Evolutionary conservation across 2,888 invertebrate species (phyloP), one percentile per base, ranked within the genome.

Genomic region (Caenorhabditis doughertyi): DNA sequence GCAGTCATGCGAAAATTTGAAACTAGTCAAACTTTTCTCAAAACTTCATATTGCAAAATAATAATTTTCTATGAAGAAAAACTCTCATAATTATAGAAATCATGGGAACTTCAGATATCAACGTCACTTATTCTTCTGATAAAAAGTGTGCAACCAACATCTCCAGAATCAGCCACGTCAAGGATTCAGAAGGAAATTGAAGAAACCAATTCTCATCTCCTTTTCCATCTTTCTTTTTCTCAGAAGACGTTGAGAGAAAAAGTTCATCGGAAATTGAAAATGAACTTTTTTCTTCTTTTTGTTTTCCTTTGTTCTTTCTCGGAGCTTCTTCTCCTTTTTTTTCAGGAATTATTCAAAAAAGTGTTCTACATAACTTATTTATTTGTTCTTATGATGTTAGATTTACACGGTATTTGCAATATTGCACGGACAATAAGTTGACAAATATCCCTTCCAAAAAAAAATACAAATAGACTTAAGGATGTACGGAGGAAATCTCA

Each of bases 191-290:
- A 23, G 47, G 67, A 42, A 3, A 25, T n/a, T 13, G 27, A 35
- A 60, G 42, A 21, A 62, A 21, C 9, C 4, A 32, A 32, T 32
- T 32, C 32, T 32, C 32, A 32, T 32, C 32, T 32, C 32, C 39
- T 13, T 39, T 39, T 39, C 39, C 39, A 27, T 23, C 16, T 39
- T 58, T 58, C 39, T 23, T 58, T 21, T 55, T 55, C 55, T 55
- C n/a, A 25, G 55, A 55, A 55, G 29, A 29, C n/a, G 29, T 53
- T 9, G 55, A 27, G 32, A n/a, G 39, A 44, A 64, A 60, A 76
- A 74, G 74, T 76, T 68, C 76, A 60, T 67, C 60, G 76, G 68
- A 76, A 68, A 76, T 68, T 58, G 60, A 58, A 32, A 60, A 25
- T 64, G 51, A 62, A 72, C 72, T 60, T 60, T 23, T 32, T 71